Evolutionary conservation across 2,113 vertebrate species (phyloP), one percentile per base, ranked within the genome.

Genomic region (Psettodes erumei): DNA sequence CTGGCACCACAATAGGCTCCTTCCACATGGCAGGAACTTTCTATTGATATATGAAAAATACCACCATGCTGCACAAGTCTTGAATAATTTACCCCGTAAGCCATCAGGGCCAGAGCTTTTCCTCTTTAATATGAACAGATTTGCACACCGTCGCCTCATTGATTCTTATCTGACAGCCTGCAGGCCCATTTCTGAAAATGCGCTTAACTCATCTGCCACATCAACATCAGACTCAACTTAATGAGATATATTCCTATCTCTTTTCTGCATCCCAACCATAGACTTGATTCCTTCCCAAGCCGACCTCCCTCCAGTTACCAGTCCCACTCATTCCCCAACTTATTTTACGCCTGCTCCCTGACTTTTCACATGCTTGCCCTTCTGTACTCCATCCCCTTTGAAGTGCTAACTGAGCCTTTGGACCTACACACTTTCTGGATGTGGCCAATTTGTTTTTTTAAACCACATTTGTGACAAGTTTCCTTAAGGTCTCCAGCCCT

Each of bases 11-110:
- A 0, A 25, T 15, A 71, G 67, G 71, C 65, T 64, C 13, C 37
- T 51, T 51, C 48, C 48, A 58, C 9, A 58, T 71, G 51, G 40
- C 42, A 30, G 25, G 23, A 64, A 40, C n/a, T 19, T 25, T 42
- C n/a, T 37, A 37, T 62, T 53, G 19, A 61, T 19, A 8, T 0
- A 47, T 21, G 38, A 23, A 48, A 47, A 33, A 30, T 47, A 45
- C 27, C 13, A 16, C 8, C 13, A 30, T 37, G 30, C 43, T 64
- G 50, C 28, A 60, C 21, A 50, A 30, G 23, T 47, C 30, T 19
- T 11, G 5, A 28, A 28, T 53, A 28, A 27, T 53, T 16, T 28
- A 3, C 25, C 25, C 50, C 23, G 12, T 28, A 8, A 28, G 13
- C 50, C 50, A 53, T 8, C 13, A 27, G 25, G 6, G 28, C 25